A percentile compares a stretch with the other conserved stretches of the same genome.
Conservation (phyloP, 2,113 vertebrate genomes). For the Poeciliopsis prolifica region DNA sequence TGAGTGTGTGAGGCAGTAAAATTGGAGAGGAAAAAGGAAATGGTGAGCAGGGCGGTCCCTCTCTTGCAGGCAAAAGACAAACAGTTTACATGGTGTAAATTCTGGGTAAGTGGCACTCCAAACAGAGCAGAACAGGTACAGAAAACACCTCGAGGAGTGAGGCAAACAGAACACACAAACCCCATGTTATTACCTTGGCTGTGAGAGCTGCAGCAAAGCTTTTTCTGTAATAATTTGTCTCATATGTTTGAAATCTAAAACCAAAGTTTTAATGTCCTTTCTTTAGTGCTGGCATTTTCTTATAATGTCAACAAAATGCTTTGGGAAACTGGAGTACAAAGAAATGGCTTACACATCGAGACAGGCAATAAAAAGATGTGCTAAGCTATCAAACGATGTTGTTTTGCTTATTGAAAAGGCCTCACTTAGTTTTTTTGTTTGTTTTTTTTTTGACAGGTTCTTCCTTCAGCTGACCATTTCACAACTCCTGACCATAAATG, state of each 20-base stretch:
- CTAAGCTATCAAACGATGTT: not conserved
- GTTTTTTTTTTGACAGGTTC: not conserved
- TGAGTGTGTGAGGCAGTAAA: slow-evolving; percentile 11
- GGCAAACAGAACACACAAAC: slow-evolving; percentile 6
- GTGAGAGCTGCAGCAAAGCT: not conserved
- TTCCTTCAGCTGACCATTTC: not conserved
- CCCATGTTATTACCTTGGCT: not conserved
- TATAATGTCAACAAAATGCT: slow-evolving; percentile 33
- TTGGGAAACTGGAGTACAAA: slow-evolving; percentile 37
- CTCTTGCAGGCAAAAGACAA: slow-evolving; percentile 45
- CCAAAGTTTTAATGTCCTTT: slow-evolving; percentile 20
- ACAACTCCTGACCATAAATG: too few species aligned
- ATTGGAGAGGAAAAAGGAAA: slow-evolving; percentile 65
- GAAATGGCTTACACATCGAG: slow-evolving; percentile 34
- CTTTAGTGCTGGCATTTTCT: slow-evolving; percentile 8
- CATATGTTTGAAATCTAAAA: slow-evolving; percentile 22
- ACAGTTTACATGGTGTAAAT: slow-evolving; percentile 52
- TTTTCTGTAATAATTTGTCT: not conserved
- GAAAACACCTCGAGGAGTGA: slow-evolving; percentile 41
- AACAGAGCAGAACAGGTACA: slow-evolving; percentile 60
- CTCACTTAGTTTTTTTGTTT: too few species aligned
- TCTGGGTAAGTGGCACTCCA: slow-evolving; percentile 45
- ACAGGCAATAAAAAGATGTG: slow-evolving; percentile 45
- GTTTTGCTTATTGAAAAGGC: not conserved
- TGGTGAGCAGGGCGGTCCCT: slow-evolving; percentile 52